Base-by-base conservation (phyloP, 2,113 vertebrate genomes). In the Lepus americanus region DNA sequence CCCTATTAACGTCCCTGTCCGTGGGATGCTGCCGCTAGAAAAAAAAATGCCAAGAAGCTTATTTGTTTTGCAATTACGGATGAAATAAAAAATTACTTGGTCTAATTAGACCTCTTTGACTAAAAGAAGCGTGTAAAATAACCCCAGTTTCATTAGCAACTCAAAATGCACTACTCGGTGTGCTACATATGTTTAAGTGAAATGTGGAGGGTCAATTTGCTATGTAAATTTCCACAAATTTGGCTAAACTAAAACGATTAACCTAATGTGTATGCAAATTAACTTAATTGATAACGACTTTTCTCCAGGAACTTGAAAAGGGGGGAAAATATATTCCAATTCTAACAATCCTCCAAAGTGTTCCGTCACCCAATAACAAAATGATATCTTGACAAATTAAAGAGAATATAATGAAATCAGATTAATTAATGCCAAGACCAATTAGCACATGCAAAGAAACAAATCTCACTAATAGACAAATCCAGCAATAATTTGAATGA, bases 391-490 rank as follows among this genome's bases (percentile, higher is more conserved):
- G 96, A 98, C 97, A 98, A 98, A 98, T 98, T 98, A 98, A 98
- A 98, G 97, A 96, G 97, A 98, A 97, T 98, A 96, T 95, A 98
- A 98, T 98, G 97, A 98, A 98, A 98, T 98, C 98, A 98, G 98
- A 98, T 98, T 98, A 98, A 98, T 98, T 98, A 98, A 98, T 94
- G 97, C 98, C 98, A 98, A 98, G 98, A 93, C 97, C 97, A 98
- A 98, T 98, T 98, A 98, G 97, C 97, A 97, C 96, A 95, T 0
- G 96, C 96, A 97, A 98, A 98, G 97, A 98, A 97, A 97, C 85
- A 95, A 95, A 97, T 98, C 67, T 94, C 95, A 85, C 96, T 94
- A 16, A 96, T 82, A 98, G 97, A 70, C 97, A 97, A 88, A 97
- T 33, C 9, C 0, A 29, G 95, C 93, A 92, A 97, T 95, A 81